phyloP scores from a whole-genome alignment of 2,888 invertebrate genomes.

The Mythimna impura region DNA sequence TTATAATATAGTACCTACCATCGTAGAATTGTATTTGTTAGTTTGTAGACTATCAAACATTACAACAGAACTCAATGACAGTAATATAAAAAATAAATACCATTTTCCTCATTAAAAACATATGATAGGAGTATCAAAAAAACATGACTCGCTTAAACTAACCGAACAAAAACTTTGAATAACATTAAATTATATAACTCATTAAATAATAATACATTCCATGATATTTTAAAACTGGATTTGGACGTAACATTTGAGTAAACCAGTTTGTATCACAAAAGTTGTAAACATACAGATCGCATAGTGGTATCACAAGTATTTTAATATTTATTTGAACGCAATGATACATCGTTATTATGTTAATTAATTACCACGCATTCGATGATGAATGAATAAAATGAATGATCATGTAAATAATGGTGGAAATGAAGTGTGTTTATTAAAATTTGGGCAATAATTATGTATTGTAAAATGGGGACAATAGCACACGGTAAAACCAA shows the following conservation, averaged over 20 bases:
- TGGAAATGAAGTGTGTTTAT: background rate
- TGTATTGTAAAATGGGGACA: background rate
- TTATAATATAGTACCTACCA: no score
- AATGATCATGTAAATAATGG: background rate
- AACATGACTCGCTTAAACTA: conserved; percentile 12
- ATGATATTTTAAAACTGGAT: conserved; percentile 44
- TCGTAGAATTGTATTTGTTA: background rate
- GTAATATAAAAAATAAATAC: conserved; percentile 1
- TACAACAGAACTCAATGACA: conserved; percentile 13
- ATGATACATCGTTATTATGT: conserved; percentile 3
- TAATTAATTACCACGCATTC: conserved; percentile 7
- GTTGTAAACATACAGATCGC: conserved; percentile 13
- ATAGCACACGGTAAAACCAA: no score
- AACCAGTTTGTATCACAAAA: conserved; percentile 24
- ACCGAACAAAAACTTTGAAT: background rate
- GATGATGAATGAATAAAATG: conserved; percentile 13
- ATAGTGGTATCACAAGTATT: background rate
- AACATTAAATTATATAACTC: background rate
- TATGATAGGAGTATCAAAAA: background rate
- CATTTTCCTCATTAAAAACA: conserved; percentile 33
- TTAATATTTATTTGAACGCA: background rate
- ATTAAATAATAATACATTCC: conserved; percentile 10
- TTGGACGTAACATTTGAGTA: conserved; percentile 11
- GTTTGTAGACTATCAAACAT: background rate
- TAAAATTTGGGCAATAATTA: background rate